Evolutionary conservation across 2,113 vertebrate species (phyloP).

Genomic region (Aegotheles bennettii): DNA sequence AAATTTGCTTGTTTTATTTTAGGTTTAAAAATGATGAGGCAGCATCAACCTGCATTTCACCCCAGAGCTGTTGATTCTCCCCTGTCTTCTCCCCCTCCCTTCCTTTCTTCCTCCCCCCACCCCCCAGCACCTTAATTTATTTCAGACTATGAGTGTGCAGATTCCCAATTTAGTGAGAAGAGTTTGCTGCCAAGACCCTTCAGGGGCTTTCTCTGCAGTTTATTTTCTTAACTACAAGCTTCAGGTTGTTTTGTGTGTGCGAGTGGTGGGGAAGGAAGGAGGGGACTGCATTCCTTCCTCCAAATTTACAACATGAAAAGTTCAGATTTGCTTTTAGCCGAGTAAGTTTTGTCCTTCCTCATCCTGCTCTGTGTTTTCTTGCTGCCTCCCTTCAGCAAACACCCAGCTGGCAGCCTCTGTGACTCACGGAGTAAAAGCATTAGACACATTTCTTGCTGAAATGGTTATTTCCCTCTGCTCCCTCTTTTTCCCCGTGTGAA

Average conservation of each 20-base stretch:
- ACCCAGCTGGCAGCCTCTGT: not conserved
- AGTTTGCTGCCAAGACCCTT: constrained; percentile 72
- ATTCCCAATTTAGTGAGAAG: constrained; percentile 74
- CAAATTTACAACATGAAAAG: constrained; percentile 43
- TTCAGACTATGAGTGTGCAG: constrained; percentile 74
- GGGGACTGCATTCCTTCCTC: constrained; percentile 47
- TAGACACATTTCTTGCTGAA: not conserved
- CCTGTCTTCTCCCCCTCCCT: constrained; percentile 49
- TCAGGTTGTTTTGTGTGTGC: constrained; percentile 64
- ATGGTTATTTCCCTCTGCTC: not conserved
- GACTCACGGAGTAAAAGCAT: not conserved
- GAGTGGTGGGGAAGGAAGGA: constrained; percentile 31
- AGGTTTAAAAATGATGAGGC: constrained; percentile 77
- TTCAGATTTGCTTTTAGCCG: constrained; percentile 28
- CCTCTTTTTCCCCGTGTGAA: not conserved
- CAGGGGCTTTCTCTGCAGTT: constrained; percentile 73
- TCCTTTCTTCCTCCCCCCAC: constrained; percentile 41
- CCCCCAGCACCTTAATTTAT: constrained; percentile 75
- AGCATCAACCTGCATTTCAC: constrained; percentile 76
- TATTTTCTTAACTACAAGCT: constrained; percentile 77
- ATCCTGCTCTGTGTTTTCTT: not conserved
- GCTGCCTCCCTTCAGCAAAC: constrained; percentile 1
- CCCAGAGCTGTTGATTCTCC: constrained; percentile 76
- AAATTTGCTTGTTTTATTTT: constrained; percentile 82
- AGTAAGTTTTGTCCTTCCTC: not conserved